Percentiles rank a stretch among this genome's conserved stretches.
Evolutionary conservation across 2,888 invertebrate species (phyloP).

Genomic region (Hybos culiciformis): DNA sequence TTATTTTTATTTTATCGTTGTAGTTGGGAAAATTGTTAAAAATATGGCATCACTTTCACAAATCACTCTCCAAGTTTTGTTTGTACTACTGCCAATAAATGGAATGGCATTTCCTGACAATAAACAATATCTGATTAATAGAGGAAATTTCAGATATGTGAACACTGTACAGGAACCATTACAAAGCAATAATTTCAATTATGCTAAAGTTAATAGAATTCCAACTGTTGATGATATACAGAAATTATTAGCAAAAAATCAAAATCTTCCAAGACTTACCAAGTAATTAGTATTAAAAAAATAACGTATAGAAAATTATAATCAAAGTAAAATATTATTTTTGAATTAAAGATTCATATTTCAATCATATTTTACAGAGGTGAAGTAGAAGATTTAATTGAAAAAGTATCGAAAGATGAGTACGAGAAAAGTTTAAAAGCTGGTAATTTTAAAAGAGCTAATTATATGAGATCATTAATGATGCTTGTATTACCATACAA

Average conservation of each 20-base stretch:
- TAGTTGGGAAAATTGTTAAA: too few relatives aligned
- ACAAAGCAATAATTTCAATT: too few relatives aligned
- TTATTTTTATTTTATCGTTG: too few relatives aligned
- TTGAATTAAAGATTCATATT: not conserved
- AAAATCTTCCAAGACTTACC: slow-evolving; percentile 30
- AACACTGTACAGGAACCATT: too few relatives aligned
- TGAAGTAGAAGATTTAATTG: slow-evolving; percentile 35
- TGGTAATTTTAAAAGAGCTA: slow-evolving; percentile 33
- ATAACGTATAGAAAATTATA: not conserved
- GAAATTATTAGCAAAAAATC: slow-evolving; percentile 30
- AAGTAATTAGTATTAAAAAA: slow-evolving; percentile 19
- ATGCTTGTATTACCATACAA: slow-evolving; percentile 35
- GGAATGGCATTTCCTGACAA: too few relatives aligned
- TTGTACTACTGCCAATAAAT: too few relatives aligned
- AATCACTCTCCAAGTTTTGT: too few relatives aligned
- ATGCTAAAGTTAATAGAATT: too few relatives aligned
- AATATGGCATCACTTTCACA: too few relatives aligned
- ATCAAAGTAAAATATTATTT: not conserved
- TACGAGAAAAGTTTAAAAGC: slow-evolving; percentile 30
- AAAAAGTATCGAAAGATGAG: slow-evolving; percentile 35
- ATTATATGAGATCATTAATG: slow-evolving; percentile 35
- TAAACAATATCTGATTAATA: too few relatives aligned
- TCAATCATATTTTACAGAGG: slow-evolving; percentile 21
- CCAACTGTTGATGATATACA: slow-evolving; percentile 35
- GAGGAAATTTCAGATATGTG: too few relatives aligned